Base-by-base conservation (phyloP, 2,797 vertebrate species). In the Rhinella marina region DNA sequence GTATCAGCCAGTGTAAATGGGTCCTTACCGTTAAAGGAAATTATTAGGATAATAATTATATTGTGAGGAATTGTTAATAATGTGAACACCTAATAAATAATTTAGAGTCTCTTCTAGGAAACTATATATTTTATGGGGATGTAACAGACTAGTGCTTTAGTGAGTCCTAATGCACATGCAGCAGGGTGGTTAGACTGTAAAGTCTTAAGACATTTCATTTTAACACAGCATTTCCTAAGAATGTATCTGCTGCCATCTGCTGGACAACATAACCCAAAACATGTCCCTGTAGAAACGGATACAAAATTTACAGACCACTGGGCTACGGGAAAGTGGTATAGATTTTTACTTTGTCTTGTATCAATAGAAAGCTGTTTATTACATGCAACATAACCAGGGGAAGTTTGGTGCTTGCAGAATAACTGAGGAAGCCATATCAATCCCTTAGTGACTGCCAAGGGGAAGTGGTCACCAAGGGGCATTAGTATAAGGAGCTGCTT, bases 211-310 rank as follows among this genome's bases (percentile, higher is more conserved):
- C 6, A 23, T 73, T 80, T 73, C 32, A 68, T 27, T 75, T 52
- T 17, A 64, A 12, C 19, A 13, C 11, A 59, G 32, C 48, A 12
- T 50, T 41, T 81, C 8, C 61, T 66, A 72, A 52, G 56, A 81
- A 88, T 85, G 64, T 41, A 85, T 88, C 57, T 88, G 57, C 82
- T 88, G 82, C 87, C 82, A 88, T 85, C 87, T 88, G 48, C 57
- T 81, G 87, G 54, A 61, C 7, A 52, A 61, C 66, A 0, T 16
- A 21, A n/a, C 2, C 10, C 17, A 19, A 6, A 52, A 52, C 83
- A 85, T 85, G 27, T 29, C 7, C 27, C 41, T 19, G 13, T 25
- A 29, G 16, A 76, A 17, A 73, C 21, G 32, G 19, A 23, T 16
- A 73, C 21, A 8, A 48, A 50, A n/a, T 50, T 6, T 72, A 41